Evolutionary conservation across 2,797 vertebrate species (phyloP).

Genomic region (Cyprinella venusta): DNA sequence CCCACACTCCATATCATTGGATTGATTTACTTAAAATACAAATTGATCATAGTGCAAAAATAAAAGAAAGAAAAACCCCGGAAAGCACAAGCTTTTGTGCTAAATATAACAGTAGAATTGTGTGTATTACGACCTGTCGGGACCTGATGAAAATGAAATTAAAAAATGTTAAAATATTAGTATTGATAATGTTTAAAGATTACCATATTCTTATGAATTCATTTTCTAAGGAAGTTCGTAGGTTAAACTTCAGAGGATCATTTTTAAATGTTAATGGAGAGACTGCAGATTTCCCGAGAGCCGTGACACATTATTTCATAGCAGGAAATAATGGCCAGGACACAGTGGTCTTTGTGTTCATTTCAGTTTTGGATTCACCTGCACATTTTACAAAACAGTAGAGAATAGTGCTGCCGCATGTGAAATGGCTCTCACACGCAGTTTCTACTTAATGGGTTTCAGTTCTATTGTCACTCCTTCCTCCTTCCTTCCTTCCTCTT

Average conservation of each 20-base stretch:
- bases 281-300: background rate
- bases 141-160: background rate
- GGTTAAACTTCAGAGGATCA: background rate
- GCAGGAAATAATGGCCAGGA: background rate
- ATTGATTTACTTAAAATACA: background rate
- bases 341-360: slow-evolving; percentile 4
- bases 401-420: background rate
- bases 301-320: background rate
- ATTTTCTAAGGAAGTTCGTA: background rate
- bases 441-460: slow-evolving; percentile 17
- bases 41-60: background rate
- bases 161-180: background rate
- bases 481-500: slow-evolving; percentile 19
- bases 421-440: background rate
- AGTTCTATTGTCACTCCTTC: slow-evolving; percentile 15
- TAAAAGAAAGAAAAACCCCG: no score
- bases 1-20: background rate
- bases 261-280: background rate
- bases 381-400: background rate
- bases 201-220: background rate
- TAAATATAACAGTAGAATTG: background rate
- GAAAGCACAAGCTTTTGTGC: background rate
- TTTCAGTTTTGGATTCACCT: background rate
- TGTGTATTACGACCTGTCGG: background rate
- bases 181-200: background rate